Percentiles rank a stretch among this genome's conserved stretches.
phyloP scores from a whole-genome alignment of 92 coral and sea anemone genomes.

The Epizoanthus stellaris region DNA sequence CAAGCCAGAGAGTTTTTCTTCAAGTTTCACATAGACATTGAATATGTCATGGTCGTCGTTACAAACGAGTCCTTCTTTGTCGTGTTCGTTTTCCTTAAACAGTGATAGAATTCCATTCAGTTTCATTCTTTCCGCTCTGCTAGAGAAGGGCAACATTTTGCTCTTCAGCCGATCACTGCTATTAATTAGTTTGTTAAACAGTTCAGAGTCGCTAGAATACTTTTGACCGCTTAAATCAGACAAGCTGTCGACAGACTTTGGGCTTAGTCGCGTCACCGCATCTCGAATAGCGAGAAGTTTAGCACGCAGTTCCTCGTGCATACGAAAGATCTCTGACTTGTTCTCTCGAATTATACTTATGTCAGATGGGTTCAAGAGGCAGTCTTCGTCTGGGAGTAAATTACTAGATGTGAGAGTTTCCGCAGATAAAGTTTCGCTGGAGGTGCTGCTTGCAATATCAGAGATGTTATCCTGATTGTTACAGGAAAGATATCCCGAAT shows the following conservation, averaged over 20 bases:
- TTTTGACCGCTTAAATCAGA: conserved; percentile 30
- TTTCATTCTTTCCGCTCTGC: conserved; percentile 44
- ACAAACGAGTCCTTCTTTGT: conserved; percentile 43
- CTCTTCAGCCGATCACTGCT: conserved; percentile 41
- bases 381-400: conserved; percentile 79
- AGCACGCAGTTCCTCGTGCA: conserved; percentile 82
- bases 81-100: conserved; percentile 53
- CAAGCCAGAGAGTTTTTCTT: conserved; percentile 73
- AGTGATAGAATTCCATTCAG: conserved; percentile 48
- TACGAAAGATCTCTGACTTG: conserved; percentile 80
- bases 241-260: conserved; percentile 26
- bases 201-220: conserved; percentile 33
- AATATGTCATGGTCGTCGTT: conserved; percentile 59
- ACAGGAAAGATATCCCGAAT: conserved; percentile 64
- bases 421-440: conserved; percentile 65
- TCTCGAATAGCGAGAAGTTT: conserved; percentile 77
- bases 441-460: conserved; percentile 71
- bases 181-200: conserved; percentile 35
- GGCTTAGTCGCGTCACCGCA: conserved; percentile 53
- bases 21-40: conserved; percentile 67
- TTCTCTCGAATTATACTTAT: conserved; percentile 82
- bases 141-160: conserved; percentile 31
- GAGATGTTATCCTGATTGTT: conserved; percentile 59
- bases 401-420: conserved; percentile 54
- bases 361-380: conserved; percentile 85